Evolutionary conservation across 2,888 invertebrate species (phyloP), one percentile per base, ranked within the genome.

Genomic region (Odontomyia ornata): DNA sequence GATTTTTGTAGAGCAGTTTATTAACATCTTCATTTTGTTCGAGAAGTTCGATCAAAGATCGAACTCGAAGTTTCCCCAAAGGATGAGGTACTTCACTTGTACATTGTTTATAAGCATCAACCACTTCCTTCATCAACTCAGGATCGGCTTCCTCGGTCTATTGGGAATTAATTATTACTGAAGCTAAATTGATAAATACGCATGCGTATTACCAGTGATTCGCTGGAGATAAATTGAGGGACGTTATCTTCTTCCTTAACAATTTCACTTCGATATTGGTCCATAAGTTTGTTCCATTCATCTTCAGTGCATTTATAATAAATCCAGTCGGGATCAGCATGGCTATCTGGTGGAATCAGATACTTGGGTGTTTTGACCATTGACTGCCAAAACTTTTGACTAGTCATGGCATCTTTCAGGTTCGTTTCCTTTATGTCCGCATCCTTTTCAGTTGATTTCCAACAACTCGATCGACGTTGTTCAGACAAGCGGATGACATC

Each of bases 21-120:
- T 52, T 47, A 18, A 73, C 30, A 2, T 73, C 73, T 28, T 73
- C 73, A 18, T 73, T 73, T 21, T 56, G 56, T 25, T 73, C 73
- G 9, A 73, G 57, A n/a, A 73, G 9, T 30, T 56, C 73, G 9
- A 73, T 73, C 13, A 73, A 11, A 23, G 73, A 73, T 15, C 73
- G 73, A 15, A 73, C 15, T 18, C 73, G 56, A 9, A 73, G 7
- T 21, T 73, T 56, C 11, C 57, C 57, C 15, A 73, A 21, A 9
- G 71, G 71, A 52, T 71, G 46, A 18, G 23, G 11, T 13, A 9
- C 15, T 13, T 47, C 67, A 43, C 43, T 15, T 2, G 18, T 13
- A 25, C 47, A 27, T 11, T 52, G 1, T 5, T 25, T 21, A 30
- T 28, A 56, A 1, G 30, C 57, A n/a, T 23, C 21, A 36, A 28